Evolutionary conservation across 1,140 invertebrate species (phyloP).

Genomic region (Plodia interpunctella): DNA sequence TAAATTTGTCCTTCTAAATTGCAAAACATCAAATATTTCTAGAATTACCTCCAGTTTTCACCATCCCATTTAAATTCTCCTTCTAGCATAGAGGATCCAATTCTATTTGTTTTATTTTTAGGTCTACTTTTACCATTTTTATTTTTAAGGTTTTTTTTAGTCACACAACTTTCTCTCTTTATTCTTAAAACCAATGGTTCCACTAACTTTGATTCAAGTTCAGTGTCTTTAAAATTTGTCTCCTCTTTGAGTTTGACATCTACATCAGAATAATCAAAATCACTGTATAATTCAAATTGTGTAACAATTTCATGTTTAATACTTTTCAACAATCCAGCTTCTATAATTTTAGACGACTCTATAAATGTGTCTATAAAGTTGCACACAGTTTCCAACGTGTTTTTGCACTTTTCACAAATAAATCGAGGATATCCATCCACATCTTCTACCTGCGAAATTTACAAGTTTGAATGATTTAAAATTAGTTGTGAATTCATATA

Average conservation of each 20-base stretch:
- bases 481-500: no score
- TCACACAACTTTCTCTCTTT: neutral
- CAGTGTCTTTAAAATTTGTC: slow-evolving; percentile 24
- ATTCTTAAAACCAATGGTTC: neutral
- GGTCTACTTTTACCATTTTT: slow-evolving; percentile 22
- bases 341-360: slow-evolving; percentile 44
- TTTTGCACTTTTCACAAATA: slow-evolving; percentile 52
- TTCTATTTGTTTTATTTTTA: slow-evolving; percentile 39
- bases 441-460: slow-evolving; percentile 54
- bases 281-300: slow-evolving; percentile 21
- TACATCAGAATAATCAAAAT: slow-evolving; percentile 23
- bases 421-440: slow-evolving; percentile 48
- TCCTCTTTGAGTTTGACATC: slow-evolving; percentile 31
- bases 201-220: neutral
- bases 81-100: slow-evolving; percentile 58
- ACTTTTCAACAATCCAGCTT: slow-evolving; percentile 33
- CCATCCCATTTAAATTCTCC: slow-evolving; percentile 54
- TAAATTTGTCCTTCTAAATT: no score
- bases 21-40: slow-evolving; percentile 12
- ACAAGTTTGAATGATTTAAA: neutral
- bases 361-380: slow-evolving; percentile 56
- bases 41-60: slow-evolving; percentile 63
- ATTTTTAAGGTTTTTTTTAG: slow-evolving; percentile 18
- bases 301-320: slow-evolving; percentile 43
- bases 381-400: slow-evolving; percentile 35